A percentile compares a stretch with the other conserved stretches of the same genome.
These are phyloP conservation scores for Sebastes oblongus DNA, from an alignment of 2,797 vertebrate species.

Conservation along the genomic window DNA sequence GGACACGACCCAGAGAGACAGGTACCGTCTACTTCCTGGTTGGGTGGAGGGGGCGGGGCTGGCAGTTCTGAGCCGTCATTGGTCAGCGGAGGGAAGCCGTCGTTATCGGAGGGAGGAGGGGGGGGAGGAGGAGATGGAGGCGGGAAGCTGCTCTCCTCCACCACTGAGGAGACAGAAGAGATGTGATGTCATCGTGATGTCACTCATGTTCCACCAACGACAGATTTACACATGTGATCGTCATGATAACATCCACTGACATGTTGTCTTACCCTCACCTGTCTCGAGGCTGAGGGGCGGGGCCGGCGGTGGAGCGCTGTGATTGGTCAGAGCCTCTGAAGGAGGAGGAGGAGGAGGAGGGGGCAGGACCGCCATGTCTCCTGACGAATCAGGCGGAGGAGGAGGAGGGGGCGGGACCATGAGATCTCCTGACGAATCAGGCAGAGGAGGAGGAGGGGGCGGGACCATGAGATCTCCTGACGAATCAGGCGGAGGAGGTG, in stretches of 20 bases:
- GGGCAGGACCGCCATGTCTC: conserved; percentile 5
- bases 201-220: neutral
- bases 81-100: conserved; percentile 34
- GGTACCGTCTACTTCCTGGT: conserved; percentile 51
- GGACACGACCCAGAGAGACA: neutral
- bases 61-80: conserved; percentile 53
- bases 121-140: conserved; percentile 47
- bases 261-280: conserved; percentile 32
- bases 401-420: conserved; percentile 26
- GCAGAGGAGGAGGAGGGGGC: conserved; percentile 48
- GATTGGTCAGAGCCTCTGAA: conserved; percentile 2
- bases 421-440: too few species aligned
- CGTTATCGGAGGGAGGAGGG: conserved; percentile 31
- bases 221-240: neutral
- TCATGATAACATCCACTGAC: neutral
- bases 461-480: neutral
- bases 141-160: conserved; percentile 71
- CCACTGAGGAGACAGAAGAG: conserved; percentile 45
- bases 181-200: conserved; percentile 24
- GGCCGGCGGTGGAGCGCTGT: neutral
- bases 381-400: neutral
- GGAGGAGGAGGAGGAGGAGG: conserved; percentile 47
- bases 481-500: conserved; percentile 11
- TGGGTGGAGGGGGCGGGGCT: conserved; percentile 59
- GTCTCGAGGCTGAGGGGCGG: conserved; percentile 55